These are phyloP conservation scores for Agelastica alni DNA, from an alignment of 2,888 invertebrate genomes.

Conservation along the genomic window DNA sequence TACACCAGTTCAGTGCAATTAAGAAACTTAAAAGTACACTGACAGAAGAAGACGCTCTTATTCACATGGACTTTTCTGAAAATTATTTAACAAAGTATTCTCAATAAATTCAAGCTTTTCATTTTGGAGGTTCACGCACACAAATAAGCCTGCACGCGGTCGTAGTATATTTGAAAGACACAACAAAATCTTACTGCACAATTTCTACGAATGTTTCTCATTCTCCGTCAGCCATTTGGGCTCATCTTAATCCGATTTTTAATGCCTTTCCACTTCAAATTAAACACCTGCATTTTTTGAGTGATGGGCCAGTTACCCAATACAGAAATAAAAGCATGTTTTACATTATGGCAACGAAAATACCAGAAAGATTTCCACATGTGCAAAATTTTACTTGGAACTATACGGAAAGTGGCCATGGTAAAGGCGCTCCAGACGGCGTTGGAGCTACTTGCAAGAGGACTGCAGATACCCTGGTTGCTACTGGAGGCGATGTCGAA, in stretches of 20 bases:
- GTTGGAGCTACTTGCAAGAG: too few species aligned
- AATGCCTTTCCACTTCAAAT: constrained; percentile 35
- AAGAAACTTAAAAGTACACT: constrained; percentile 19
- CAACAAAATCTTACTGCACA: constrained; percentile 24
- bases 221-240: constrained; percentile 24
- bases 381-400: constrained; percentile 42
- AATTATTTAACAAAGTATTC: constrained; percentile 31
- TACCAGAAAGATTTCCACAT: constrained; percentile 38
- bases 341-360: constrained; percentile 36
- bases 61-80: constrained; percentile 35
- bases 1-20: constrained; percentile 1
- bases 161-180: neutral
- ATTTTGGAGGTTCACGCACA: constrained; percentile 32
- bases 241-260: constrained; percentile 41
- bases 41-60: constrained; percentile 23
- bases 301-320: constrained; percentile 43
- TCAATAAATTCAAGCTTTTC: constrained; percentile 31
- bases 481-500: constrained; percentile 43
- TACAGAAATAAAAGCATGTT: constrained; percentile 9
- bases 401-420: constrained; percentile 43
- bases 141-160: constrained; percentile 20
- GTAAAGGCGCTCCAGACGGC: too few species aligned
- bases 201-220: constrained; percentile 43
- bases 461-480: constrained; percentile 46
- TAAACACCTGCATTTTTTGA: constrained; percentile 45